Percentiles rank a stretch among this genome's conserved stretches.
phyloP scores from a whole-genome alignment of 2,888 invertebrate genomes.

The Polydrusus tereticollis region DNA sequence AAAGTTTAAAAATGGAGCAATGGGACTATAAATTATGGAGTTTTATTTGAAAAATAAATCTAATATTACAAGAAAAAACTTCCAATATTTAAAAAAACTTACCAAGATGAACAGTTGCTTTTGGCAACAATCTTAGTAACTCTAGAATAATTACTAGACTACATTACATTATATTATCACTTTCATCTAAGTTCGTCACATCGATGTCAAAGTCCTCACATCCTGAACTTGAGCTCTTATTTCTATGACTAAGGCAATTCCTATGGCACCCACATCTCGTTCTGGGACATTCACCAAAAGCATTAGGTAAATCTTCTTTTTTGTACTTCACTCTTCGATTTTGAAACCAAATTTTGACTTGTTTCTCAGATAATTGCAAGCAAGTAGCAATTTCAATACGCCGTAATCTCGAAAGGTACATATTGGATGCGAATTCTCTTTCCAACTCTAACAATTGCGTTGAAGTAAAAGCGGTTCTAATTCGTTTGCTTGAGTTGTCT shows the following conservation, averaged over 20 bases:
- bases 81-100: too few relatives aligned
- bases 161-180: slow-evolving; percentile 19
- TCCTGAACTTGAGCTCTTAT: slow-evolving; percentile 56
- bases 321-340: slow-evolving; percentile 94
- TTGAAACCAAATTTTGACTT: slow-evolving; percentile 97
- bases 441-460: slow-evolving; percentile 89
- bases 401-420: slow-evolving; percentile 89
- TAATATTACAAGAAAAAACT: too few relatives aligned
- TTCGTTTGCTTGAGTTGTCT: slow-evolving; percentile 82
- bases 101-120: too few relatives aligned
- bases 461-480: slow-evolving; percentile 94
- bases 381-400: slow-evolving; percentile 94
- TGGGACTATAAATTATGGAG: too few relatives aligned
- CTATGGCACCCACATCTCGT: slow-evolving; percentile 70
- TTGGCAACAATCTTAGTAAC: too few relatives aligned
- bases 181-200: slow-evolving; percentile 63
- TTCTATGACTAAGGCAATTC: slow-evolving; percentile 64
- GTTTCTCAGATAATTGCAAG: slow-evolving; percentile 90
- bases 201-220: slow-evolving; percentile 65
- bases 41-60: too few relatives aligned
- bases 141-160: not conserved
- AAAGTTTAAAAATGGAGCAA: too few relatives aligned
- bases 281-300: slow-evolving; percentile 44
- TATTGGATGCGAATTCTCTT: slow-evolving; percentile 89
- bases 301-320: slow-evolving; percentile 81